phyloP scores from a whole-genome alignment of 2,113 vertebrate genomes.

The Myxocyprinus asiaticus region DNA sequence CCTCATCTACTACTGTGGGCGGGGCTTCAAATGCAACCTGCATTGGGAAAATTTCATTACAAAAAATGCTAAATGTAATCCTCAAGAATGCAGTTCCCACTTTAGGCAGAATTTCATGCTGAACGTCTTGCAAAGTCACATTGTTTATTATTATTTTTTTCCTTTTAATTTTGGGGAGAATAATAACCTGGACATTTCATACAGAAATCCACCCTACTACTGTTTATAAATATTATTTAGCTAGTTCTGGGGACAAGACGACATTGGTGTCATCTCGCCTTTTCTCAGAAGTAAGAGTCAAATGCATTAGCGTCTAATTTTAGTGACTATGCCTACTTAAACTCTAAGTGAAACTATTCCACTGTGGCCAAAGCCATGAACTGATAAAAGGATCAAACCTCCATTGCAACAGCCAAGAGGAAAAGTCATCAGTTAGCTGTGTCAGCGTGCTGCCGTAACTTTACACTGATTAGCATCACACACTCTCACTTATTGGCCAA shows the following conservation, averaged over 20 bases:
- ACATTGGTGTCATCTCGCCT: constrained; percentile 43
- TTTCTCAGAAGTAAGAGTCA: constrained; percentile 59
- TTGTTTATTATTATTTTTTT: no score
- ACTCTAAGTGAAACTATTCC: constrained; percentile 64
- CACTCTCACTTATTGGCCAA: not conserved
- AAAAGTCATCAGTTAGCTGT: not conserved
- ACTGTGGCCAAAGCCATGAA: constrained; percentile 68
- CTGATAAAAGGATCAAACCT: constrained; percentile 72
- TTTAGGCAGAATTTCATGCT: no score
- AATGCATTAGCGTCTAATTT: constrained; percentile 68
- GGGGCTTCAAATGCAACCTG: constrained; percentile 71
- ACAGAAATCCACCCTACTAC: no score
- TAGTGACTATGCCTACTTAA: constrained; percentile 69
- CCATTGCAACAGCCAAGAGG: constrained; percentile 22
- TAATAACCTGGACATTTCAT: no score
- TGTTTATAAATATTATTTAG: no score
- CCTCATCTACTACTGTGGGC: constrained; percentile 69
- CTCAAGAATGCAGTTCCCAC: no score
- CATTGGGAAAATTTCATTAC: no score
- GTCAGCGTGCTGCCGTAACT: no score
- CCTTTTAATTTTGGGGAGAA: no score
- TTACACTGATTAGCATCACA: not conserved
- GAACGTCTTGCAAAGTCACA: no score
- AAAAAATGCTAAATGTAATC: no score
- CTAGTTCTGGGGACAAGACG: constrained; percentile 37